These are phyloP conservation scores for Campylomormyrus numenius DNA, from an alignment of 2,113 vertebrate species.

Conservation along the genomic window DNA sequence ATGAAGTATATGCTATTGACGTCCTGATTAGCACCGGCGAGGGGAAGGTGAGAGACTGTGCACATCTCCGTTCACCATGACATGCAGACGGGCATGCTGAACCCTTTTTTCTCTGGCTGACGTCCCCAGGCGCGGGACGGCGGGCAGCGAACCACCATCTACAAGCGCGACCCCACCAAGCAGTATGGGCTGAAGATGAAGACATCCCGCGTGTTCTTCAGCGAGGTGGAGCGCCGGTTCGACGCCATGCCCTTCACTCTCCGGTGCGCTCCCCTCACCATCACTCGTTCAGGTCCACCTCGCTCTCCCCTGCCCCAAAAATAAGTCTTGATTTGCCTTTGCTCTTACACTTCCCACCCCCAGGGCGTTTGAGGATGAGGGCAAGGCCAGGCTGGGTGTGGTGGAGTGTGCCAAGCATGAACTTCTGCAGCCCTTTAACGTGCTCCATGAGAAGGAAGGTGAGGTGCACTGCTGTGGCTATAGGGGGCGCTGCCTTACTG, in stretches of 20 bases:
- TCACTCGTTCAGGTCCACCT: not conserved
- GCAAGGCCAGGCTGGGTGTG: constrained; percentile 88
- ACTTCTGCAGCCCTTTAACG: constrained; percentile 88
- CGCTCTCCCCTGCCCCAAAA: not conserved
- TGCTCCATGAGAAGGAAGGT: constrained; percentile 96
- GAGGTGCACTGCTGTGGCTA: constrained; percentile 36
- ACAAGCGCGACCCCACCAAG: constrained; percentile 93
- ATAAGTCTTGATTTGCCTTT: not conserved
- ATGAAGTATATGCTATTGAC: constrained; percentile 95
- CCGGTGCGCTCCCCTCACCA: constrained; percentile 56
- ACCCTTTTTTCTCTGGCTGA: constrained; percentile 56
- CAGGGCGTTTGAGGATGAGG: constrained; percentile 93
- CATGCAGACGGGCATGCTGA: not conserved
- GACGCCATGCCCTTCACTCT: constrained; percentile 96
- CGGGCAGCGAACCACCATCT: constrained; percentile 92
- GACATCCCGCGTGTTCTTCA: constrained; percentile 93
- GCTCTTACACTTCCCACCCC: not conserved
- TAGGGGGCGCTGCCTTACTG: too few relatives aligned
- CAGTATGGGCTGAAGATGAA: constrained; percentile 98
- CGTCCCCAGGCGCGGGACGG: constrained; percentile 77
- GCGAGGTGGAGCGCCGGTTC: constrained; percentile 91
- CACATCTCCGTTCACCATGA: not conserved
- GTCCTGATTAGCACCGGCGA: constrained; percentile 94
- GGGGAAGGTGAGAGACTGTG: constrained; percentile 75
- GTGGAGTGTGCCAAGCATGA: constrained; percentile 96